A percentile compares a stretch with the other conserved stretches of the same genome.
phyloP scores from a whole-genome alignment of 2,888 invertebrate species.

The Automeris io region DNA sequence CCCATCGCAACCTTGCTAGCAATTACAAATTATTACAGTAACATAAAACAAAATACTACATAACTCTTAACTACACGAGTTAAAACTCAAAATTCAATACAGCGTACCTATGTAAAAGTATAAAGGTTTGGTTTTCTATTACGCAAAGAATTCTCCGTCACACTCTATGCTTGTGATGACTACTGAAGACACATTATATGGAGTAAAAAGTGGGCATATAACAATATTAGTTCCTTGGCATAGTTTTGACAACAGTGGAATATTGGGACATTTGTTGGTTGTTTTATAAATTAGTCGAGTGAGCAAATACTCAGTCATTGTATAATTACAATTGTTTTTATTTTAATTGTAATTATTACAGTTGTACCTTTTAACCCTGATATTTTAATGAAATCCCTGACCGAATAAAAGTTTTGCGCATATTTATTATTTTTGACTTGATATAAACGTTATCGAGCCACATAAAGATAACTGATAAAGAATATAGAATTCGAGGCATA shows the following conservation, averaged over 20 bases:
- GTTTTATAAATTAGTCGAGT: background rate
- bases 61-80: background rate
- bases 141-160: slow-evolving; percentile 1
- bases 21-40: background rate
- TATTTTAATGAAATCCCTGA: no score
- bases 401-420: no score
- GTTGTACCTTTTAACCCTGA: no score
- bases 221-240: background rate
- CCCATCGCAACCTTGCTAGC: slow-evolving; percentile 7
- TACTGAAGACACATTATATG: background rate
- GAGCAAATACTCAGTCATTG: no score
- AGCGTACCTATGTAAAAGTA: background rate
- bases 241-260: background rate
- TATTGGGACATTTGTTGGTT: background rate
- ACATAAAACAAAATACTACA: background rate
- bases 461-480: no score
- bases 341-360: no score
- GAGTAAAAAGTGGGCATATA: background rate
- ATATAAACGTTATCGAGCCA: no score
- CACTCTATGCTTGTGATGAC: background rate
- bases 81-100: background rate
- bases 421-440: no score
- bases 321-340: no score
- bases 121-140: background rate
- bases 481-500: no score